A percentile compares a stretch with the other conserved stretches of the same genome.
phyloP scores from a whole-genome alignment of 2,888 invertebrate species.

The Balanococcus diminutus region DNA sequence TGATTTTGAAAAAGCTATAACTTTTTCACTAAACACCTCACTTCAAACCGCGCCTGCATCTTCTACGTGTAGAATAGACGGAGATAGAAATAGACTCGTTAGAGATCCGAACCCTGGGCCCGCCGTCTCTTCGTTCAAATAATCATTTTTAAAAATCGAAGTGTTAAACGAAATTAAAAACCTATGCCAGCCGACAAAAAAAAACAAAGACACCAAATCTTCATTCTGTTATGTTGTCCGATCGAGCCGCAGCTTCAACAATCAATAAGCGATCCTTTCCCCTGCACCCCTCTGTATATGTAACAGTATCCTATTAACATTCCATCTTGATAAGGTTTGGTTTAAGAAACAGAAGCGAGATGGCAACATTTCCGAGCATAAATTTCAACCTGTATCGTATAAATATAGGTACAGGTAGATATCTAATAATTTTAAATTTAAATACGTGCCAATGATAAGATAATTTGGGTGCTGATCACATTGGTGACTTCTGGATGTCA shows the following conservation, averaged over 20 bases:
- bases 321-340: conserved; percentile 37
- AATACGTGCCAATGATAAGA: conserved; percentile 7
- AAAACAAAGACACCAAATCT: conserved; percentile 18
- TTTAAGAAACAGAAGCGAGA: conserved; percentile 32
- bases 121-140: neutral
- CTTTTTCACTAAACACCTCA: no score
- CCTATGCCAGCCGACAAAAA: neutral
- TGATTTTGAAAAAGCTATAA: conserved; percentile 23
- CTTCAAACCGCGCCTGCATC: neutral
- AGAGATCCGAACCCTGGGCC: neutral
- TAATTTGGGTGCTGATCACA: conserved; percentile 15
- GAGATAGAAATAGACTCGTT: neutral
- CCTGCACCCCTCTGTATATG: no score
- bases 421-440: neutral
- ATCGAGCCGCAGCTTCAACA: neutral
- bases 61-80: neutral
- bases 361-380: conserved; percentile 17
- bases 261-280: neutral
- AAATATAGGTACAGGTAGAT: neutral
- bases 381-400: neutral
- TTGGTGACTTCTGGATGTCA: conserved; percentile 2
- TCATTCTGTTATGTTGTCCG: neutral
- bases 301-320: conserved; percentile 29
- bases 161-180: conserved; percentile 34
- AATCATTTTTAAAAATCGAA: conserved; percentile 30